These are phyloP conservation scores for Recurvirostra avosetta DNA, from an alignment of 2,113 vertebrate genomes.

Conservation along the genomic window DNA sequence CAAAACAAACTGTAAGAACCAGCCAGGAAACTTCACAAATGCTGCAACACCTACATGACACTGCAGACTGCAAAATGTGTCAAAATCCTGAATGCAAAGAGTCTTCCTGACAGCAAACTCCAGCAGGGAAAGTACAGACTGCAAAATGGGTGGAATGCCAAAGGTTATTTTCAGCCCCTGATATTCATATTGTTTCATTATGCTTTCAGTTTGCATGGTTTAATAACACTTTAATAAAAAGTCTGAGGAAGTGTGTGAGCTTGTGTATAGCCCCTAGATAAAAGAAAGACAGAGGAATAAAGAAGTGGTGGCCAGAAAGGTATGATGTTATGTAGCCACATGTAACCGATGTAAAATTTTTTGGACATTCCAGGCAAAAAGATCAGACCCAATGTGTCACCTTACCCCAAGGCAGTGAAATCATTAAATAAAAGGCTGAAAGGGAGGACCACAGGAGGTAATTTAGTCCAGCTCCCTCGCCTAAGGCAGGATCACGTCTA, in stretches of 20 bases:
- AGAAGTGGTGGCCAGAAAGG: not conserved
- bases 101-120: not conserved
- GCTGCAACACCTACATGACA: not conserved
- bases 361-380: conserved; percentile 8
- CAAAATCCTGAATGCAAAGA: not conserved
- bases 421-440: conserved; percentile 25
- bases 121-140: not conserved
- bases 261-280: not conserved
- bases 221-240: not conserved
- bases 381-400: conserved; percentile 44
- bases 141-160: not conserved
- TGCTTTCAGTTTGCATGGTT: not conserved
- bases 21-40: not conserved
- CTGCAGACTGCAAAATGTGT: not conserved
- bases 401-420: conserved; percentile 14
- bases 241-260: not conserved
- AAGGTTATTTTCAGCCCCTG: not conserved
- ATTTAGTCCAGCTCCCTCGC: conserved; percentile 45
- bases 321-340: not conserved
- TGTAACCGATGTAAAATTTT: not conserved
- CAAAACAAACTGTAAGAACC: not conserved
- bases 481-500: not conserved
- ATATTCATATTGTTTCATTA: not conserved
- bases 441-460: conserved; percentile 31
- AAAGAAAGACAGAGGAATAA: not conserved